These are phyloP conservation scores for Helleia helle DNA, from an alignment of 2,888 invertebrate genomes.

Conservation along the genomic window DNA sequence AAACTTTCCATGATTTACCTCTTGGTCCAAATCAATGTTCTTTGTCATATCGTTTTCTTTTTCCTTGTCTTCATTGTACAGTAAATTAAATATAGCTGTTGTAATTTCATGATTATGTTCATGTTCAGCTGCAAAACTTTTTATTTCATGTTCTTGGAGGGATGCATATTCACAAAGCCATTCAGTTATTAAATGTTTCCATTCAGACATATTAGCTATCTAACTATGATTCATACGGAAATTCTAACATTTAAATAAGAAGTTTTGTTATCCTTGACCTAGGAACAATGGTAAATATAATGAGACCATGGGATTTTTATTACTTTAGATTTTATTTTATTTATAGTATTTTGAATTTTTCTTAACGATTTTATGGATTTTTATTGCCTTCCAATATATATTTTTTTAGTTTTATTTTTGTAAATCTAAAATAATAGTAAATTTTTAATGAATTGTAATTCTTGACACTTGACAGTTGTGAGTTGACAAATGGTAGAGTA, in stretches of 20 bases:
- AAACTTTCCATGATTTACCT: constrained; percentile 41
- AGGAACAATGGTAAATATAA: neutral
- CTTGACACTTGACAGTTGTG: no score
- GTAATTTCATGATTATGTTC: constrained; percentile 89
- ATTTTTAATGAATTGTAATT: no score
- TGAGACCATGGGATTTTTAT: neutral
- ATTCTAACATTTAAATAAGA: neutral
- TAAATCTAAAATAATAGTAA: no score
- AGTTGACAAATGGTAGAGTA: no score
- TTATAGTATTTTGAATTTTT: no score
- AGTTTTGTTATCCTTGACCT: constrained; percentile 5
- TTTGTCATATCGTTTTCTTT: constrained; percentile 4
- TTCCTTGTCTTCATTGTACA: constrained; percentile 80
- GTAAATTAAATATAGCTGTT: constrained; percentile 83
- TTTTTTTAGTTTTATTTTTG: no score
- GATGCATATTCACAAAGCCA: constrained; percentile 87
- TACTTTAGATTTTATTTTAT: no score
- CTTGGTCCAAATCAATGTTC: constrained; percentile 31
- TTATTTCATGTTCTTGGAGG: constrained; percentile 82
- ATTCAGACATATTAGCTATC: constrained; percentile 45
- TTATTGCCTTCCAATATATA: no score
- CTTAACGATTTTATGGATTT: neutral
- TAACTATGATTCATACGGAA: constrained; percentile 2
- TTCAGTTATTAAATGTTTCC: constrained; percentile 79
- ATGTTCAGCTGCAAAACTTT: constrained; percentile 85